A percentile compares a stretch with the other conserved stretches of the same genome.
Conservation (phyloP, 2,888 invertebrate species). For the Pristionchus japonicus region DNA sequence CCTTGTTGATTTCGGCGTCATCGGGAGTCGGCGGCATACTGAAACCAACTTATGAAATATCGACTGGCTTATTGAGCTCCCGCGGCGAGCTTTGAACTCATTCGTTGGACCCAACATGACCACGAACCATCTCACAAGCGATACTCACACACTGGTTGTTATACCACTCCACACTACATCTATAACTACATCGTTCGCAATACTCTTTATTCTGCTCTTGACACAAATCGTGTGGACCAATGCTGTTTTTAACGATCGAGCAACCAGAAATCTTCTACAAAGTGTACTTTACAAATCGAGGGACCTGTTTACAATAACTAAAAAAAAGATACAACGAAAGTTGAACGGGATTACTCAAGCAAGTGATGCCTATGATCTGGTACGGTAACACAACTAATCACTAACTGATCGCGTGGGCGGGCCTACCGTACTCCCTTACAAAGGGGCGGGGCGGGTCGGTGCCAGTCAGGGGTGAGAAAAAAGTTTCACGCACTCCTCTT, state of each 20-base stretch:
- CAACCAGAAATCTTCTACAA: not conserved
- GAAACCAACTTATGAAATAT: not conserved
- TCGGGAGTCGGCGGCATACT: not conserved
- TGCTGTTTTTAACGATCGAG: not conserved
- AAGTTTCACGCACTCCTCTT: no score
- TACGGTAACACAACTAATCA: not conserved
- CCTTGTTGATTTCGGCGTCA: not conserved
- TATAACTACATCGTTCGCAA: not conserved
- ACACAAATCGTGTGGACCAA: not conserved
- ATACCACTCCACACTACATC: not conserved
- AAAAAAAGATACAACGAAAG: not conserved
- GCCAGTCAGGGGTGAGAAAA: no score
- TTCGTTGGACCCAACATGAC: no score
- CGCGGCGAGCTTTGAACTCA: no score
- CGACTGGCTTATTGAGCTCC: not conserved
- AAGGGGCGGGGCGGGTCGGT: not conserved
- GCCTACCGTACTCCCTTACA: not conserved
- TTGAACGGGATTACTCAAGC: not conserved
- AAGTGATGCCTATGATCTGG: constrained; percentile 9
- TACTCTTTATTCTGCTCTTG: not conserved
- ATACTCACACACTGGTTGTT: not conserved
- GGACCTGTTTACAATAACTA: no score
- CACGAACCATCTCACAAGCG: no score
- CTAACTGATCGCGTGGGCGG: not conserved
- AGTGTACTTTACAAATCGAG: not conserved